Evolutionary conservation across 2,888 invertebrate genomes (phyloP), one percentile per base, ranked within the genome.

Genomic region (Crossocerus cetratus): DNA sequence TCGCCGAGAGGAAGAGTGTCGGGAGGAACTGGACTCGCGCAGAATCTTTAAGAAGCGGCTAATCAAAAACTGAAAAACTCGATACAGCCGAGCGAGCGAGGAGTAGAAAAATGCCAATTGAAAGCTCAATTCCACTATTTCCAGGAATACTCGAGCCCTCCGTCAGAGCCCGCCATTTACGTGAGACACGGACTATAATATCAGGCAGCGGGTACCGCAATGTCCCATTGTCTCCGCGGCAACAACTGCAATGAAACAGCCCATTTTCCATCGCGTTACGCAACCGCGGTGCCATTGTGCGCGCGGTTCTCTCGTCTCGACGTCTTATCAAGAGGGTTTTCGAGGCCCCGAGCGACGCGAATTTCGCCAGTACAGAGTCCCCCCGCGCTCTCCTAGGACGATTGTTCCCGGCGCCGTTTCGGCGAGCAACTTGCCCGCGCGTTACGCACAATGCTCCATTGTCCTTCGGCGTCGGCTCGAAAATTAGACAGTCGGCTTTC

Each of bases 151-250:
- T 32, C 32, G 32, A 32, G 23, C 5, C 8, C 2, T 32, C 32
- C 11, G 11, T 32, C 32, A 11, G 32, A 32, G n/a, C n/a, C n/a
- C 5, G 11, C 5, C 32, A 32, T 32, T 32, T 32, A 32, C 32
- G 32, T 32, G 32, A 8, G 32, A 32, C 5, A 32, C 8, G 11
- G 32, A 32, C 8, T 4, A 32, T 32, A 32, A 32, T 72, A 63
- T 72, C 69, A 69, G 64, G 62, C 57, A 68, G 21, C 61, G 69
- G 69, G 13, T 63, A 64, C 23, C 69, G 72, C 69, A 66, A 72
- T 63, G 53, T 62, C 53, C 70, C 49, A 77, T 77, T 77, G 77
- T 77, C 73, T 61, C 65, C 67, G 49, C 67, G 69, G 60, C 22
- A 44, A 60, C 65, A 62, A 63, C 70, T 62, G 54, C 49, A 67